These are phyloP conservation scores for Myotis pilosus DNA, from an alignment of 2,797 vertebrate genomes.

Conservation along the genomic window DNA sequence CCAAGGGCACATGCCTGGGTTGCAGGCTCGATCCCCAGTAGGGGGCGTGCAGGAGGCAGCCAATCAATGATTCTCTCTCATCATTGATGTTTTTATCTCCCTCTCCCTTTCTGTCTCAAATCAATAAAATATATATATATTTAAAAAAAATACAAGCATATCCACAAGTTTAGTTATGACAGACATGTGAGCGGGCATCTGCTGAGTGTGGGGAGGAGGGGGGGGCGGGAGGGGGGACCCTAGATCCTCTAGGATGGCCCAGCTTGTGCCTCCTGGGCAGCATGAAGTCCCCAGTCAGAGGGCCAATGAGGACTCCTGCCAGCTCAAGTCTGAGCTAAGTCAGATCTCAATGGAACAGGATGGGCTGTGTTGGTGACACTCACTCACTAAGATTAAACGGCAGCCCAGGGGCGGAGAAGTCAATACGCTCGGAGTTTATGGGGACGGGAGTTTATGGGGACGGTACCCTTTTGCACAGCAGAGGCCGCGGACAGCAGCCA, in stretches of 20 bases:
- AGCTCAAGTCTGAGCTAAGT: not conserved
- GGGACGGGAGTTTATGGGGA: not conserved
- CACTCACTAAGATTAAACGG: not conserved
- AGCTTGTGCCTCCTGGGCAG: not conserved
- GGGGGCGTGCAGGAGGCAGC: no score
- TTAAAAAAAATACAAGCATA: no score
- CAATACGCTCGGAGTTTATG: not conserved
- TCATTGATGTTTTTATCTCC: no score
- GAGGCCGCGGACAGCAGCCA: not conserved
- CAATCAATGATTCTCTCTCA: no score
- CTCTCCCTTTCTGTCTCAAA: no score
- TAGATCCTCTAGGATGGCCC: not conserved
- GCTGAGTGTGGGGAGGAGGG: not conserved
- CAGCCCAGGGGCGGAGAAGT: not conserved
- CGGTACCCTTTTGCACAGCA: not conserved
- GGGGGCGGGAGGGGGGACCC: no score
- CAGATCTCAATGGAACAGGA: not conserved
- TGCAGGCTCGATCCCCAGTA: no score
- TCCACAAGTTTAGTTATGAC: not conserved
- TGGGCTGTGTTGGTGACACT: not conserved
- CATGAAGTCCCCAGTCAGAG: not conserved
- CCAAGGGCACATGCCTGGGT: no score
- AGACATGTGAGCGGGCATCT: not conserved
- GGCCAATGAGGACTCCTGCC: not conserved
- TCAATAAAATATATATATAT: no score